Percentiles rank a stretch among this genome's conserved stretches.
These are phyloP conservation scores for Oryzias melastigma DNA, from an alignment of 2,113 vertebrate genomes.

Conservation along the genomic window DNA sequence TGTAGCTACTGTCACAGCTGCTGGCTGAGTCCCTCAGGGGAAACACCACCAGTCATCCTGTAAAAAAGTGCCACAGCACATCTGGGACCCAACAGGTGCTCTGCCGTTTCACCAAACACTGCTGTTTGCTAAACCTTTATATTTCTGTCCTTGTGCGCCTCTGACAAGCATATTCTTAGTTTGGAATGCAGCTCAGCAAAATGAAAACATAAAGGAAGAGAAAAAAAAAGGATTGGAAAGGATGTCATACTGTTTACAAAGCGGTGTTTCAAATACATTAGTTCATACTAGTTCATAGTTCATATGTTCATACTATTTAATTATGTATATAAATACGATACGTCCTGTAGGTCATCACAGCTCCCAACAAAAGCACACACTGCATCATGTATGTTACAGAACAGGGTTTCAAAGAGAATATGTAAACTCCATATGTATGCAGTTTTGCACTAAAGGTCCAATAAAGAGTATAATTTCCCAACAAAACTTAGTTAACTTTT, in stretches of 20 bases:
- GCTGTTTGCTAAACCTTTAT: conserved; percentile 67
- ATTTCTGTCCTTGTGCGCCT: conserved; percentile 55
- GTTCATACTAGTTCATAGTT: too few relatives aligned
- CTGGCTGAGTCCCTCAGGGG: conserved; percentile 65
- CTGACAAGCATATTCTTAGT: conserved; percentile 27
- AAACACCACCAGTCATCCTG: conserved; percentile 63
- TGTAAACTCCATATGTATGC: too few relatives aligned
- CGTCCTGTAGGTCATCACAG: too few relatives aligned
- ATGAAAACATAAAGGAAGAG: not conserved
- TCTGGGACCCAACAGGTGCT: conserved; percentile 79
- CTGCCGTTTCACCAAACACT: conserved; percentile 71
- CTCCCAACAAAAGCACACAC: too few relatives aligned
- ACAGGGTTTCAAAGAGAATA: too few relatives aligned
- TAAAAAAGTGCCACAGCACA: conserved; percentile 74
- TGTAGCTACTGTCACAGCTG: conserved; percentile 69
- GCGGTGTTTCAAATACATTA: not conserved
- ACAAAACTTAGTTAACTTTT: too few relatives aligned
- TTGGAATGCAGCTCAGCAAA: conserved; percentile 5
- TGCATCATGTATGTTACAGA: too few relatives aligned
- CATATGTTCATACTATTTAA: too few relatives aligned
- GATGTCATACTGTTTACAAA: not conserved
- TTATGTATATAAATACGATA: too few relatives aligned
- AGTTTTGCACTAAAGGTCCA: too few relatives aligned
- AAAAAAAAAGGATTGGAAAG: too few relatives aligned
- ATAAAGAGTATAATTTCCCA: too few relatives aligned